A percentile compares a stretch with the other conserved stretches of the same genome.
These are phyloP conservation scores for Hippopotamus amphibius DNA, from an alignment of 2,113 vertebrate genomes.

Conservation along the genomic window DNA sequence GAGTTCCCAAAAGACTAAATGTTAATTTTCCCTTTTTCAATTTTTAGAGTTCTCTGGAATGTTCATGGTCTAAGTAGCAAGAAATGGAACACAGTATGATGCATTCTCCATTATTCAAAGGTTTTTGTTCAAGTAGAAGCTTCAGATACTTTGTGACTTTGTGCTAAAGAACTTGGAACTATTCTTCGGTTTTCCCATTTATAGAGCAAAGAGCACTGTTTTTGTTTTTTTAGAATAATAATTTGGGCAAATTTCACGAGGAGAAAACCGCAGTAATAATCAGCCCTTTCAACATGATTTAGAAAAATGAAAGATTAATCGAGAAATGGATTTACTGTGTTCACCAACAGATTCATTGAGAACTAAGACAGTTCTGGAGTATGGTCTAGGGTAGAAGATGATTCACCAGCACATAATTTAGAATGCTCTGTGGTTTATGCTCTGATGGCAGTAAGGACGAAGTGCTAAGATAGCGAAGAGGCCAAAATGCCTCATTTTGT, in stretches of 20 bases:
- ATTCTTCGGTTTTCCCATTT: not conserved
- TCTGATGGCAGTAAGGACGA: too few relatives aligned
- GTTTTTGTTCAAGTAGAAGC: not conserved
- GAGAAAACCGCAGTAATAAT: not conserved
- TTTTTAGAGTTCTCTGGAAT: not conserved
- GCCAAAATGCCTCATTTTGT: not conserved
- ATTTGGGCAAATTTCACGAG: not conserved
- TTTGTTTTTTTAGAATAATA: not conserved
- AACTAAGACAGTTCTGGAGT: not conserved
- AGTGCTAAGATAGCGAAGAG: not conserved
- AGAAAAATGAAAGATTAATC: not conserved
- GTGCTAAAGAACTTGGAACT: not conserved
- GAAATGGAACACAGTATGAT: not conserved
- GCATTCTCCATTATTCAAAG: not conserved
- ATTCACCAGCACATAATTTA: not conserved
- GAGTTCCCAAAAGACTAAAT: slow-evolving; percentile 51
- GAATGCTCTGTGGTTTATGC: not conserved
- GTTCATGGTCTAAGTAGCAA: not conserved
- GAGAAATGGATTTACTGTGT: not conserved
- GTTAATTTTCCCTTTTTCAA: slow-evolving; percentile 30
- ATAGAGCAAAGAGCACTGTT: not conserved
- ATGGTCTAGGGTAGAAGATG: not conserved
- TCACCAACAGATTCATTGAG: not conserved
- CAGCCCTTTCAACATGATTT: not conserved
- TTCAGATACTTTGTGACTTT: not conserved